Evolutionary conservation across 2,113 vertebrate genomes (phyloP).

Genomic region (Chitala chitala): DNA sequence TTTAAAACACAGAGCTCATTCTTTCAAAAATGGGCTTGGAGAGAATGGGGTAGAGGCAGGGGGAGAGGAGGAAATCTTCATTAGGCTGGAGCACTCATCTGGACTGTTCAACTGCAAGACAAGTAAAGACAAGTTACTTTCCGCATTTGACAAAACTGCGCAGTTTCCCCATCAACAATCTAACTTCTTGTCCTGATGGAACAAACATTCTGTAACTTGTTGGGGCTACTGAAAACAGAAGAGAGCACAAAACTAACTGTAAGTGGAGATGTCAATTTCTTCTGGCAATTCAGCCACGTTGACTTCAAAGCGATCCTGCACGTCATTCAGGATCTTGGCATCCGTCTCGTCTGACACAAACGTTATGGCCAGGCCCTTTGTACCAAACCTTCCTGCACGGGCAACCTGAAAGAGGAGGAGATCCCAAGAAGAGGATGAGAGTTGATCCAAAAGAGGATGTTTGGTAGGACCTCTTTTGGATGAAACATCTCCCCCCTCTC

Average conservation of each 20-base stretch:
- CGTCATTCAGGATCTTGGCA: constrained; percentile 78
- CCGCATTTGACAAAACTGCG: neutral
- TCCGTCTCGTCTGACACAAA: constrained; percentile 80
- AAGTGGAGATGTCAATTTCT: constrained; percentile 83
- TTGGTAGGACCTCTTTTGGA: too few species aligned
- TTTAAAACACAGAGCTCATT: constrained; percentile 43
- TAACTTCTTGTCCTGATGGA: too few species aligned
- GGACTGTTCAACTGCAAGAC: constrained; percentile 65
- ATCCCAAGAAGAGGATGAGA: neutral
- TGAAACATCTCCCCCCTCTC: too few species aligned
- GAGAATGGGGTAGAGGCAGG: constrained; percentile 30
- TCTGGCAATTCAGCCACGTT: constrained; percentile 81
- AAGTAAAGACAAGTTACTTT: neutral
- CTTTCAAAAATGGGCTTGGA: constrained; percentile 32
- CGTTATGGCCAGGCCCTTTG: constrained; percentile 78
- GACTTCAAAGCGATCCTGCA: constrained; percentile 84
- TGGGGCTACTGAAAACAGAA: too few species aligned
- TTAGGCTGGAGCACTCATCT: constrained; percentile 54
- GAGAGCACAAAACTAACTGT: constrained; percentile 60
- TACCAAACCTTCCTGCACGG: constrained; percentile 78
- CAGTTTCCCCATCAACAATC: too few species aligned
- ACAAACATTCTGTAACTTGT: too few species aligned
- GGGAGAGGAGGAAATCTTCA: constrained; percentile 31
- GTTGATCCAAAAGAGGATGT: neutral
- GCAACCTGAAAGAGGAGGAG: constrained; percentile 62